Conservation (phyloP, 2,797 vertebrate species). For the Paramormyrops hopkinsi region DNA sequence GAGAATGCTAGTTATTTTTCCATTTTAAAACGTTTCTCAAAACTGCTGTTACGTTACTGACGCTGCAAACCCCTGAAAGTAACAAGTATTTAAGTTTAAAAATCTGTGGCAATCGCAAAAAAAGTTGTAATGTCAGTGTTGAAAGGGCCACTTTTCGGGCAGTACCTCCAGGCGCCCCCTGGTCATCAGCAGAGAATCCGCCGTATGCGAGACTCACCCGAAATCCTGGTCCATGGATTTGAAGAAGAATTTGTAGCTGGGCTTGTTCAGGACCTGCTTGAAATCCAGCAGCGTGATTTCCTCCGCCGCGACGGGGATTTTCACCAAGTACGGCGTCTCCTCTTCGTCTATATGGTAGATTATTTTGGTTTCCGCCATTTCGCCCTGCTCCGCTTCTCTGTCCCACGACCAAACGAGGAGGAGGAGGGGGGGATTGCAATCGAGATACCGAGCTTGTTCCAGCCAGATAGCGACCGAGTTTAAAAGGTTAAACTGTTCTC, state of each 20-base stretch:
- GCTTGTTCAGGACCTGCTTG: slow-evolving; percentile 91
- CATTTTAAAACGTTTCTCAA: background rate
- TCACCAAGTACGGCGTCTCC: slow-evolving; percentile 96
- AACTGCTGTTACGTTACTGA: background rate
- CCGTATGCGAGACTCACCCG: slow-evolving; percentile 64
- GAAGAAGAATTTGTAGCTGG: slow-evolving; percentile 97
- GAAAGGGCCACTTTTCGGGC: background rate
- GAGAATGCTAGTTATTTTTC: background rate
- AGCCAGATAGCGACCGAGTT: background rate
- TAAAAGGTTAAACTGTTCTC: background rate
- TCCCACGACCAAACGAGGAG: background rate
- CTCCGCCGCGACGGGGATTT: slow-evolving; percentile 84
- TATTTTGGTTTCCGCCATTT: slow-evolving; percentile 96
- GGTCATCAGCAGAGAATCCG: background rate
- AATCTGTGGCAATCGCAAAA: background rate
- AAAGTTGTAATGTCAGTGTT: background rate
- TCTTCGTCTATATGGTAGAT: slow-evolving; percentile 98
- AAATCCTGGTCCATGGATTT: slow-evolving; percentile 99
- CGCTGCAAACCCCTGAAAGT: background rate
- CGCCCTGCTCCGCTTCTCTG: slow-evolving; percentile 20
- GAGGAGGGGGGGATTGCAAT: background rate
- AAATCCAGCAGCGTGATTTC: slow-evolving; percentile 91
- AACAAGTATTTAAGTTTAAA: background rate
- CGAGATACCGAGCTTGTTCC: background rate
- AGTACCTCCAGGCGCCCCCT: background rate